These are phyloP conservation scores for Agonopterix arenella DNA, from an alignment of 2,888 invertebrate species.

Conservation along the genomic window DNA sequence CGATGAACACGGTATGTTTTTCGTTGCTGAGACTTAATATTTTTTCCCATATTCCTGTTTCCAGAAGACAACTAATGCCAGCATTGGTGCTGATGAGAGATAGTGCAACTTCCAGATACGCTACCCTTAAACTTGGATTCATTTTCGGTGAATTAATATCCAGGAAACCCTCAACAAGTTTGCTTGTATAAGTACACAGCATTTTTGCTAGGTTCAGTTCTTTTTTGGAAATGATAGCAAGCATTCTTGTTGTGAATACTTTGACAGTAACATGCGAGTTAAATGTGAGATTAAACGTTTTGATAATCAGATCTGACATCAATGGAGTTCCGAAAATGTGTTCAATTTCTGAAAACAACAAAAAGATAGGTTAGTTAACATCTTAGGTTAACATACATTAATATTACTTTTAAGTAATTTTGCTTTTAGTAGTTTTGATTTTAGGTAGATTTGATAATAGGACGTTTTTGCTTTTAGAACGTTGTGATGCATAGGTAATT, in stretches of 20 bases:
- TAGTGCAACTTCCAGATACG: constrained; percentile 79
- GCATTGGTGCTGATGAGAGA: constrained; percentile 78
- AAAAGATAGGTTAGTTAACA: background rate
- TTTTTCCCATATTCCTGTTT: constrained; percentile 79
- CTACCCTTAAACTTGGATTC: constrained; percentile 80
- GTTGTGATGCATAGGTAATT: no score
- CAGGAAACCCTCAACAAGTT: constrained; percentile 34
- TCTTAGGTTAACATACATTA: background rate
- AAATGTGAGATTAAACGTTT: constrained; percentile 33
- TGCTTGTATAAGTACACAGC: constrained; percentile 45
- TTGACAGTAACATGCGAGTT: constrained; percentile 49
- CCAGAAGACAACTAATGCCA: constrained; percentile 81
- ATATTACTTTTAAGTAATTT: background rate
- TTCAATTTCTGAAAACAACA: constrained; percentile 47
- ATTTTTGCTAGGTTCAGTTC: constrained; percentile 79
- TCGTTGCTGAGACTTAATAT: constrained; percentile 79
- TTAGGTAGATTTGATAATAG: no score
- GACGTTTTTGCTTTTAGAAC: no score
- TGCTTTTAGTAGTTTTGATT: background rate
- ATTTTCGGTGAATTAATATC: constrained; percentile 45
- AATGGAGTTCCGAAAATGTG: constrained; percentile 35
- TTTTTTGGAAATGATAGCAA: constrained; percentile 75
- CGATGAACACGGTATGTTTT: constrained; percentile 84
- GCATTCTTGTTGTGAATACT: constrained; percentile 80
- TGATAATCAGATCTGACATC: constrained; percentile 41